Evolutionary conservation across 2,113 vertebrate genomes (phyloP).

Genomic region (Pterophyllum scalare): DNA sequence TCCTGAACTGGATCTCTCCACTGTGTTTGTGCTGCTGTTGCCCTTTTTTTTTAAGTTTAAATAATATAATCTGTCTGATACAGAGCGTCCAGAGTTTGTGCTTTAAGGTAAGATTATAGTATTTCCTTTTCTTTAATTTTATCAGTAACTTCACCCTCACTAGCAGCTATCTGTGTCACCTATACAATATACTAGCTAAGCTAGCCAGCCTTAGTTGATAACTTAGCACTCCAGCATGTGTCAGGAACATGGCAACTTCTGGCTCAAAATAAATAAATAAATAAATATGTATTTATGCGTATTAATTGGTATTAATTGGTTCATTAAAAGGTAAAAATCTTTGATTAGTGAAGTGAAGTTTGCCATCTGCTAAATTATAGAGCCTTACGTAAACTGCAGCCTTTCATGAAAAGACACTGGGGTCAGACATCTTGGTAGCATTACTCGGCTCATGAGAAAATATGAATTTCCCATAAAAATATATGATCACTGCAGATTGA

Average conservation of each 20-base stretch:
- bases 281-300: too few relatives aligned
- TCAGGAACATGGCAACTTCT: not conserved
- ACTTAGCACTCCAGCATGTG: not conserved
- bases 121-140: not conserved
- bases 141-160: not conserved
- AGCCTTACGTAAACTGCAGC: not conserved
- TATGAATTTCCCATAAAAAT: not conserved
- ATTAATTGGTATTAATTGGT: too few relatives aligned
- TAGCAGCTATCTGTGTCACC: too few relatives aligned
- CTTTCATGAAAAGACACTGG: rapidly evolving
- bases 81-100: not conserved
- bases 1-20: too few relatives aligned
- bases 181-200: not conserved
- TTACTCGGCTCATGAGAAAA: too few relatives aligned
- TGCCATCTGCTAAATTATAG: not conserved
- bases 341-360: too few relatives aligned
- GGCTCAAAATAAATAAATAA: not conserved
- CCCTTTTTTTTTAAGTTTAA: too few relatives aligned
- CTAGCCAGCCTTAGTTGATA: not conserved
- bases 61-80: not conserved
- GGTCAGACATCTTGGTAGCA: not conserved
- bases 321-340: not conserved
- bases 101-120: not conserved
- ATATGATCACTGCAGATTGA: not conserved
- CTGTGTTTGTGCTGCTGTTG: too few relatives aligned